A percentile compares a stretch with the other conserved stretches of the same genome.
These are phyloP conservation scores for Brachypteracias leptosomus DNA, from an alignment of 2,113 vertebrate genomes.

Conservation along the genomic window DNA sequence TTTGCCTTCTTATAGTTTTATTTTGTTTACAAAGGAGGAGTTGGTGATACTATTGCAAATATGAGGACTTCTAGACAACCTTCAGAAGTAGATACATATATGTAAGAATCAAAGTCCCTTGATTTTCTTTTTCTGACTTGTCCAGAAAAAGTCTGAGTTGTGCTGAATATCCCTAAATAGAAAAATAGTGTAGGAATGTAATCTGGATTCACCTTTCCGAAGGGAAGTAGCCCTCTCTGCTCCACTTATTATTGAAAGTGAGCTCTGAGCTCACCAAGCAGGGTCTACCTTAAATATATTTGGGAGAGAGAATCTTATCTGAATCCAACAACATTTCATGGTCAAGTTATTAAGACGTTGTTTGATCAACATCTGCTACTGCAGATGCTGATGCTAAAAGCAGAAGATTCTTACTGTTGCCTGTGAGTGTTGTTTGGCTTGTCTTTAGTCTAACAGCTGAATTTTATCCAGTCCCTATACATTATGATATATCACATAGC, in stretches of 20 bases:
- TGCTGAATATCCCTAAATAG: neutral
- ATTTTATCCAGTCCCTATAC: neutral
- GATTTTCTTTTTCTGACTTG: neutral
- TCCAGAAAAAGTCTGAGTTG: neutral
- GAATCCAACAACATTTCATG: neutral
- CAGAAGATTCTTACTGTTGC: neutral
- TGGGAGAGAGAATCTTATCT: neutral
- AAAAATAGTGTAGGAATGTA: neutral
- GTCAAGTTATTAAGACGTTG: neutral
- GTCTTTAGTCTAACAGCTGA: neutral
- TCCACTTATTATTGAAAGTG: neutral
- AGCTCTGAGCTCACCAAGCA: neutral
- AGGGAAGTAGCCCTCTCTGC: neutral
- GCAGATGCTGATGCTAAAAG: neutral
- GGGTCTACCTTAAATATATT: neutral
- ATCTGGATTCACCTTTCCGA: rapidly evolving
- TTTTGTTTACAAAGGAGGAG: neutral
- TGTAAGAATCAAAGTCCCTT: neutral
- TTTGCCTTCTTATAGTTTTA: neutral
- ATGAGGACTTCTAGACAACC: neutral
- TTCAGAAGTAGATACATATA: neutral
- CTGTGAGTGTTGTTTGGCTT: neutral
- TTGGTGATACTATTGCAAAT: neutral
- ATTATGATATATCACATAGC: neutral
- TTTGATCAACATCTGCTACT: neutral